Percentiles rank a stretch among this genome's conserved stretches.
Evolutionary conservation across 30 jellyfish, hydroid and myxozoan species (phyloP).

Genomic region (Hydractinia echinata): DNA sequence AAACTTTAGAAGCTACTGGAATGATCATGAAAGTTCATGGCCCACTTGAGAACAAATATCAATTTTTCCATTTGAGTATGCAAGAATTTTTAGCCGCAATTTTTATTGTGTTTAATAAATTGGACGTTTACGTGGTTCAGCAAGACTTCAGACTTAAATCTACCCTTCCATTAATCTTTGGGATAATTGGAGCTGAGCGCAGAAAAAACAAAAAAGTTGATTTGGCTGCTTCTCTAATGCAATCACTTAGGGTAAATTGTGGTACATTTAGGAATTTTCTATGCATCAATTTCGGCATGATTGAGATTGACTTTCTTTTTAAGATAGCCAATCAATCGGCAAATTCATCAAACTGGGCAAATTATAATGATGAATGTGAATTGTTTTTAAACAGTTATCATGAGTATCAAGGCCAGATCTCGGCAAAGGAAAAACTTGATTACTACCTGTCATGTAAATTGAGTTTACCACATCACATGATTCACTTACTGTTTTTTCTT

Average conservation of each 20-base stretch:
- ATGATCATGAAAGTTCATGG: not conserved
- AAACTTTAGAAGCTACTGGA: not conserved
- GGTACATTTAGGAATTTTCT: not conserved
- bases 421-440: not conserved
- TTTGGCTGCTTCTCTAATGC: not conserved
- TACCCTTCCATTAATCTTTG: constrained; percentile 7
- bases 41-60: not conserved
- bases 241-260: not conserved
- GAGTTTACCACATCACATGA: not conserved
- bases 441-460: not conserved
- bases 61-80: constrained; percentile 5
- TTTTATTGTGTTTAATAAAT: not conserved
- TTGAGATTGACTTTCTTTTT: not conserved
- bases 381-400: not conserved
- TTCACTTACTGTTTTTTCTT: constrained; percentile 2
- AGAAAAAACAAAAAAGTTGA: not conserved
- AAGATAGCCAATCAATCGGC: not conserved
- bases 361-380: not conserved
- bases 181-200: constrained; percentile 8
- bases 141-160: not conserved
- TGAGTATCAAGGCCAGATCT: constrained; percentile 9
- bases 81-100: constrained; percentile 10
- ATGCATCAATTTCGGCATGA: no score
- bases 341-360: not conserved
- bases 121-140: not conserved